Base-by-base conservation (phyloP, 2,888 invertebrate species). In the Nemotelus pantherinus region DNA sequence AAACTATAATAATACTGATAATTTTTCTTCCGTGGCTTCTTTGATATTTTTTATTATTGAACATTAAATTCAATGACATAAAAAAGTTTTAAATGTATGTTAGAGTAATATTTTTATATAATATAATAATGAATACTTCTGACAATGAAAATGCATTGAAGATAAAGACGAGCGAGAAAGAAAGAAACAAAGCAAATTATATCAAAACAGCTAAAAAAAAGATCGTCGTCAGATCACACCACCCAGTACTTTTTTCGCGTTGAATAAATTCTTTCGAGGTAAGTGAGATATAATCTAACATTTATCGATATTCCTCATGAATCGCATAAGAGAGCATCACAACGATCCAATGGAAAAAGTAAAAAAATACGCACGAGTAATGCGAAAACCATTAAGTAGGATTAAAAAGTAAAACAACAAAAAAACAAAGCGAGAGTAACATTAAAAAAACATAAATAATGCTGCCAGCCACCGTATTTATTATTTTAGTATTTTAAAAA, bases 381-480 rank as follows among this genome's bases (percentile, higher is more conserved):
- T 4, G 10, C 10, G 4, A 3, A 48, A 25, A 67, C 44, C 67
- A 45, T 10, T 67, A 67, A 67, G 10, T 45, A 67, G n/a, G 3
- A 71, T 72, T 10, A 57, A n/a, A 57, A 43, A 39, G 44, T 72
- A 58, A 45, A 6, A 72, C 43, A 5, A 47, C 47, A 67, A 47
- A 39, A n/a, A 48, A 70, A 71, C 10, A 43, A 55, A 44, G 25
- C 25, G 57, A 45, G 7, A 58, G 10, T 43, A 57, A 72, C 5
- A 72, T 58, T 58, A 10, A 57, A 72, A 71, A 43, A 71, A 71
- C 41, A 72, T 47, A 47, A 74, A 74, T 48, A 74, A 74, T 48
- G 74, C 74, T 74, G 74, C 74, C 74, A 74, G 63, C 74, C 60
- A 74, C 63, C 74, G 74, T 74, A 63, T 74, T 74, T 74, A 74